These are phyloP conservation scores for Protula sp. DNA, from an alignment of 2,888 invertebrate genomes.

Conservation along the genomic window DNA sequence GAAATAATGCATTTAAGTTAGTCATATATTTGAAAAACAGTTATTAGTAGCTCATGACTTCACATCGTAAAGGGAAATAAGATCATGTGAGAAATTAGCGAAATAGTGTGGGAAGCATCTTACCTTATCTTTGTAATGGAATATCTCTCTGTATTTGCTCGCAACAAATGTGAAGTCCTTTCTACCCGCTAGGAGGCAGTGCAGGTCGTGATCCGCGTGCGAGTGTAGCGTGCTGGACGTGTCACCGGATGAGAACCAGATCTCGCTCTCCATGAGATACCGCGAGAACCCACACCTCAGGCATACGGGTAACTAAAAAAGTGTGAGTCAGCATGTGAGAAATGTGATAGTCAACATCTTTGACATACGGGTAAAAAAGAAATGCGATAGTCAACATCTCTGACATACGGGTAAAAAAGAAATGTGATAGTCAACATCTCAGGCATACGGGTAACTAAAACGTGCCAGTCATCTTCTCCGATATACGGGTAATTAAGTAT, in stretches of 20 bases:
- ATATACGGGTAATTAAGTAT: slow-evolving; percentile 38
- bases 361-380: slow-evolving; percentile 39
- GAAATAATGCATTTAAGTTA: too few relatives aligned
- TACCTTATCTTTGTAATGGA: slow-evolving; percentile 19
- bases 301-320: slow-evolving; percentile 36
- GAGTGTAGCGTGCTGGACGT: slow-evolving; percentile 47
- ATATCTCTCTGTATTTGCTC: slow-evolving; percentile 28
- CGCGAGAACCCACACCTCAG: slow-evolving; percentile 39
- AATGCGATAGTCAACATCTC: slow-evolving; percentile 35
- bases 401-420: slow-evolving; percentile 39
- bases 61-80: too few relatives aligned
- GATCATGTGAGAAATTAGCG: too few relatives aligned
- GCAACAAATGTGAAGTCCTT: slow-evolving; percentile 52
- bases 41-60: too few relatives aligned
- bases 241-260: slow-evolving; percentile 53
- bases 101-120: too few relatives aligned
- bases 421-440: slow-evolving; percentile 35
- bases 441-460: slow-evolving; percentile 40
- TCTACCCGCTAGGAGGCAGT: slow-evolving; percentile 52
- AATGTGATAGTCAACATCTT: slow-evolving; percentile 34
- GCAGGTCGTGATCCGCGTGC: slow-evolving; percentile 50
- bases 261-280: slow-evolving; percentile 41
- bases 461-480: slow-evolving; percentile 39
- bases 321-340: background rate
- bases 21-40: too few relatives aligned